These are phyloP conservation scores for Apamea sordens DNA, from an alignment of 2,888 invertebrate genomes.

Conservation along the genomic window DNA sequence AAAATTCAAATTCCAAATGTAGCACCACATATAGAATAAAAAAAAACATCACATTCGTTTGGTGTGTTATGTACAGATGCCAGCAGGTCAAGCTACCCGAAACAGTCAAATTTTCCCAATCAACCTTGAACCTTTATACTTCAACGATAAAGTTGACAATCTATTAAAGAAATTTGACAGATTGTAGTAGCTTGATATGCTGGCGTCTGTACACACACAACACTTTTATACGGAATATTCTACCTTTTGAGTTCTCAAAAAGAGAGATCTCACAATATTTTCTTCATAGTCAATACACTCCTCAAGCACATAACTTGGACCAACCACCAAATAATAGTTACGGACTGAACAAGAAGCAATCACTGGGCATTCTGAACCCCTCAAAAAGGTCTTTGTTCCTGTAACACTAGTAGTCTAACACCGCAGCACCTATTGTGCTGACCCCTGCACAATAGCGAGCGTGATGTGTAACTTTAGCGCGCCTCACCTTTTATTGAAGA, in stretches of 20 bases:
- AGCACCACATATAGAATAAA: neutral
- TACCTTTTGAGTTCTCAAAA: neutral
- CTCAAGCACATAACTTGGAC: conserved; percentile 50
- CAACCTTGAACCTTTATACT: too few species aligned
- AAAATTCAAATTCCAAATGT: neutral
- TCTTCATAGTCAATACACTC: neutral
- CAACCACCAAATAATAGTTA: conserved; percentile 60
- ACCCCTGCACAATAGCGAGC: conserved; percentile 58
- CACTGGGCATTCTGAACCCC: conserved; percentile 68
- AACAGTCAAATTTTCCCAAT: too few species aligned
- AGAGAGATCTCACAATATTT: neutral
- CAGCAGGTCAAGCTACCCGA: too few species aligned
- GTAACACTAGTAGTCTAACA: conserved; percentile 79
- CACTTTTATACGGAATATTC: neutral
- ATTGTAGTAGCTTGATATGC: too few species aligned
- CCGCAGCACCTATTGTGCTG: conserved; percentile 59
- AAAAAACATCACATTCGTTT: neutral
- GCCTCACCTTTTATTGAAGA: conserved; percentile 25
- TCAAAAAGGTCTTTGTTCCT: conserved; percentile 70
- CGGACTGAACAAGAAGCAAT: conserved; percentile 75
- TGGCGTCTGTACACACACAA: too few species aligned
- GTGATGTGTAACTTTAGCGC: conserved; percentile 64
- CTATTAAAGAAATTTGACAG: too few species aligned
- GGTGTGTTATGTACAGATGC: too few species aligned
- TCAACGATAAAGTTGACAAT: too few species aligned